Evolutionary conservation across 2,797 vertebrate species (phyloP), one percentile per base, ranked within the genome.

Genomic region (Takifugu rubripes): DNA sequence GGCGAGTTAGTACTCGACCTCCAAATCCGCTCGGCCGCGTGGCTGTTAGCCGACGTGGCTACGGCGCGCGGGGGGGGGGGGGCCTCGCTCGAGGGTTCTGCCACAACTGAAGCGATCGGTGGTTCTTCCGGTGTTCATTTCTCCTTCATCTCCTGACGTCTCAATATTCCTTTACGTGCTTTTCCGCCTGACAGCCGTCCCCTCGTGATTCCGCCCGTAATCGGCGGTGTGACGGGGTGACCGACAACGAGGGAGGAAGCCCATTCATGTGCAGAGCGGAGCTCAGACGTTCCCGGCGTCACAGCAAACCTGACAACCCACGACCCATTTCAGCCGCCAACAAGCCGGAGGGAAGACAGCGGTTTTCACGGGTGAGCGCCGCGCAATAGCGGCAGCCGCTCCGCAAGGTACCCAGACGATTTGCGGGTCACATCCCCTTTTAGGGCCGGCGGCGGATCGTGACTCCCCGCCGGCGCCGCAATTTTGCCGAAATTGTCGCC

Each of bases 301-400:
- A 58, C 69, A 61, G 70, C 33, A 44, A 53, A 70, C 62, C 68
- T 75, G 76, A 85, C 78, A 81, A 78, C 75, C 49, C 44, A 53
- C 72, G 77, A 75, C 68, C 82, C 77, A 76, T 85, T 84, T 73
- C 76, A 79, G 75, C 74, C 70, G 83, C 80, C 76, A 75, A 66
- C 66, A 33, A 69, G 5, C 0, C 16, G 47, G 67, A 65, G 26
- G 11, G 25, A 51, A 62, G 55, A 61, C 17, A 21, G 43, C 7
- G n/a, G 10, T 66, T 77, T 81, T 72, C 54, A 77, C 36, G 51
- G 68, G 68, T 81, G 74, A 82, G 40, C 55, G 69, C 59, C 57
- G 56, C 49, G 64, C 61, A 54, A 67, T 36, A n/a, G 58, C 47
- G 48, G 59, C 75, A 79, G 77, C 52, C 64, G 54, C 82, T 80